Evolutionary conservation across 1,140 invertebrate species (phyloP).

Genomic region (Apis cerana): DNA sequence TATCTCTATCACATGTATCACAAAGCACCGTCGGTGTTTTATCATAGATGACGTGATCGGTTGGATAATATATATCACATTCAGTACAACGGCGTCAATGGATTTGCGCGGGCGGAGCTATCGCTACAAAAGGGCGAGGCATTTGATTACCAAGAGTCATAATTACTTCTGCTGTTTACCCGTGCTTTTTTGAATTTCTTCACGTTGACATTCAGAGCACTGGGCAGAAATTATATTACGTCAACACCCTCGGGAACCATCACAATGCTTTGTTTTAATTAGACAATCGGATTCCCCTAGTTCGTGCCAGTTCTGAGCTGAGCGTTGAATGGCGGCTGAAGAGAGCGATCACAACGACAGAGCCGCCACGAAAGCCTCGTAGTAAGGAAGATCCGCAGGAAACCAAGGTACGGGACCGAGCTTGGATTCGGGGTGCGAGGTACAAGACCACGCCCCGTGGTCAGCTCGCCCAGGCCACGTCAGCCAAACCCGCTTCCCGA

Average conservation of each 20-base stretch:
- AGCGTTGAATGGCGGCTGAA: conserved; percentile 84
- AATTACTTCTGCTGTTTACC: too few relatives aligned
- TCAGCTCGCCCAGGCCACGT: too few relatives aligned
- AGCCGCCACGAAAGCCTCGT: conserved; percentile 59
- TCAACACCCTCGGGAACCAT: conserved; percentile 81
- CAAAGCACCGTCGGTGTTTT: too few relatives aligned
- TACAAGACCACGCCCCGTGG: not conserved
- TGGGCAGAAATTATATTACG: conserved; percentile 89
- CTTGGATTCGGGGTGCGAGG: conserved; percentile 56
- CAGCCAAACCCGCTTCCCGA: too few relatives aligned
- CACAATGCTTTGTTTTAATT: conserved; percentile 69
- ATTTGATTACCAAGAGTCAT: too few relatives aligned
- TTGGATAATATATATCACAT: too few relatives aligned
- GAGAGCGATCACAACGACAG: conserved; percentile 48
- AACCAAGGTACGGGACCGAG: conserved; percentile 74
- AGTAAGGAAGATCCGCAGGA: conserved; percentile 69
- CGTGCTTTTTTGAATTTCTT: conserved; percentile 82
- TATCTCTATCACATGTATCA: too few relatives aligned
- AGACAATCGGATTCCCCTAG: conserved; percentile 73
- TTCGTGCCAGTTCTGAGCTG: conserved; percentile 88
- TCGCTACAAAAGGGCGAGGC: too few relatives aligned
- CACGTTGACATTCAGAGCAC: conserved; percentile 89
- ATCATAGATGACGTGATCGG: too few relatives aligned
- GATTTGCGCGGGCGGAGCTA: too few relatives aligned
- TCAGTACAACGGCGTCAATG: too few relatives aligned